phyloP scores from a whole-genome alignment of 2,888 invertebrate genomes.

The Drosophila kambysellisi region DNA sequence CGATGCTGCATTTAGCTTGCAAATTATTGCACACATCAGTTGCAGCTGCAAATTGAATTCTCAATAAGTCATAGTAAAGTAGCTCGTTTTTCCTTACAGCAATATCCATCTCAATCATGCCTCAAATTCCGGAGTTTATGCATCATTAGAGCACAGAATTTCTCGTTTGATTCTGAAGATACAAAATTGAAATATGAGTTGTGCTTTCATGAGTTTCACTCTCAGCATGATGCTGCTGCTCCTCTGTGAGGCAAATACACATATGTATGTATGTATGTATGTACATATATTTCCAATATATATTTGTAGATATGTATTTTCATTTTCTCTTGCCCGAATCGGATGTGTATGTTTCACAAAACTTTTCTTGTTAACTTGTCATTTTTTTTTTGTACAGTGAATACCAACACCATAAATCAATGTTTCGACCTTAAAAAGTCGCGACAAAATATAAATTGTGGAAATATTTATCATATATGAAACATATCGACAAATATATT shows the following conservation, averaged over 20 bases:
- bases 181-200: not conserved
- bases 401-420: no score
- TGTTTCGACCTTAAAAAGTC: no score
- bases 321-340: not conserved
- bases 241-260: not conserved
- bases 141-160: not conserved
- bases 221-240: not conserved
- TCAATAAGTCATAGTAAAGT: no score
- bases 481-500: not conserved
- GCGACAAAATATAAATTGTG: no score
- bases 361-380: not conserved
- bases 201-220: not conserved
- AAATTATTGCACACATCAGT: not conserved
- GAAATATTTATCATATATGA: no score
- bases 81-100: not conserved
- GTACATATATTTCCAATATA: not conserved
- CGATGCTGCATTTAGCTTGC: not conserved
- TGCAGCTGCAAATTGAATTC: not conserved
- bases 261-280: not conserved
- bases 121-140: not conserved
- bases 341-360: not conserved
- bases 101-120: not conserved
- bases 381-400: no score
- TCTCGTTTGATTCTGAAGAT: not conserved
- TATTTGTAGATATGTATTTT: not conserved